A percentile compares a stretch with the other conserved stretches of the same genome.
Evolutionary conservation across 2,888 invertebrate species (phyloP).

Genomic region (Ferrisia virgata): DNA sequence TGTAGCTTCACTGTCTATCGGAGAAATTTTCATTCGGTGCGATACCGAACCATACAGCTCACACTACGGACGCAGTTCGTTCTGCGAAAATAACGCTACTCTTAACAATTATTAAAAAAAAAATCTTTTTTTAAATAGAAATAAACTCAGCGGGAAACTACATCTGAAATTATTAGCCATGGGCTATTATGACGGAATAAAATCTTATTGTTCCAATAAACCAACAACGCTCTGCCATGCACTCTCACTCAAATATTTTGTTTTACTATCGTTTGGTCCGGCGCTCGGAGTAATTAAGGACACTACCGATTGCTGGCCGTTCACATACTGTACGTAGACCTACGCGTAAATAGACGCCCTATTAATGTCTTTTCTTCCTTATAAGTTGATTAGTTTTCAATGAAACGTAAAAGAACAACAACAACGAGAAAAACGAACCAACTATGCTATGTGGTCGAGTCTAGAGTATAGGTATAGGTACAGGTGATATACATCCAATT

Average conservation of each 20-base stretch:
- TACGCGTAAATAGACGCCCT: too few species aligned
- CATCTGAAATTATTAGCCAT: constrained; percentile 36
- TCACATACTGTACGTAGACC: too few species aligned
- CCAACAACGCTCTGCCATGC: constrained; percentile 23
- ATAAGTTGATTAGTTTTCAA: not conserved
- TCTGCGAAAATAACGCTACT: constrained; percentile 25
- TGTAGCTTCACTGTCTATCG: too few species aligned
- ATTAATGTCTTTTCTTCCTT: constrained; percentile 34
- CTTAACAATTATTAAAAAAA: constrained; percentile 12
- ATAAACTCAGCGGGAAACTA: constrained; percentile 31
- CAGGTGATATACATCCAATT: not conserved
- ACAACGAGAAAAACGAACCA: not conserved
- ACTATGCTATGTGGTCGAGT: not conserved
- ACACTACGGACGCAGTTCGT: constrained; percentile 4
- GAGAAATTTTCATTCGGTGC: not conserved
- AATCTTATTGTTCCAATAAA: constrained; percentile 36
- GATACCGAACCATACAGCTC: not conserved
- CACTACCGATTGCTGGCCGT: not conserved
- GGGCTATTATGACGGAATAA: constrained; percentile 33
- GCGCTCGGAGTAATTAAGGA: constrained; percentile 26
- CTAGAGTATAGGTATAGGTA: not conserved
- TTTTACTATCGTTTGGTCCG: constrained; percentile 8
- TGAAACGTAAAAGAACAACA: not conserved
- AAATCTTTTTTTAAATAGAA: constrained; percentile 30
- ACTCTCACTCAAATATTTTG: constrained; percentile 20